Evolutionary conservation across 2,113 vertebrate species (phyloP).

Genomic region (Porphyrio hochstetteri): DNA sequence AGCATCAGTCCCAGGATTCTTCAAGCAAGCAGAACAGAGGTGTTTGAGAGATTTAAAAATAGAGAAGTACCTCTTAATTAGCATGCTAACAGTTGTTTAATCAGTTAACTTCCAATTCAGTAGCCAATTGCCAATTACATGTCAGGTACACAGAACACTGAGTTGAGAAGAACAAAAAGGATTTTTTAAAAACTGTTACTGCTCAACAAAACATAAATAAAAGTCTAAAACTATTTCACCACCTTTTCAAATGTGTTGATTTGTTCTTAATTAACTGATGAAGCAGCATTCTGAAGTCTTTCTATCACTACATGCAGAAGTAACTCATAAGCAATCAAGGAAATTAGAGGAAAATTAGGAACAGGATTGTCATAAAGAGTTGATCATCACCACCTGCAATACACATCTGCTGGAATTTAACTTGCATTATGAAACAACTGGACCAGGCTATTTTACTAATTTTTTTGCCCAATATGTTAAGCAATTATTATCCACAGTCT

Average conservation of each 20-base stretch:
- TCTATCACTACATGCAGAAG: constrained; percentile 60
- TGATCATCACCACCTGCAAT: constrained; percentile 69
- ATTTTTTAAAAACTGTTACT: not conserved
- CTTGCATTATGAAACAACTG: not conserved
- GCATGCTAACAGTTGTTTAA: not conserved
- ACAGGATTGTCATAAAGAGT: constrained; percentile 41
- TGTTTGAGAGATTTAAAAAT: not conserved
- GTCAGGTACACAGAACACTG: not conserved
- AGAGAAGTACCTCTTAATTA: not conserved
- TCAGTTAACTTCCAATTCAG: not conserved
- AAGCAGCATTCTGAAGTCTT: constrained; percentile 62
- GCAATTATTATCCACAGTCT: not conserved
- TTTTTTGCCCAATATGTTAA: not conserved
- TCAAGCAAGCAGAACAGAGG: constrained; percentile 1
- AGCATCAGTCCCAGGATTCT: constrained; percentile 10
- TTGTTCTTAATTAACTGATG: constrained; percentile 75
- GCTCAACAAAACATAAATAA: not conserved
- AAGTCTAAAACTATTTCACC: constrained; percentile 19
- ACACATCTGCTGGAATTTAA: constrained; percentile 64
- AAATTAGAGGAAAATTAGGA: constrained; percentile 74
- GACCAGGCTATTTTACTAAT: not conserved
- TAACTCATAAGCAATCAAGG: constrained; percentile 74
- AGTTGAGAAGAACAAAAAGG: constrained; percentile 6
- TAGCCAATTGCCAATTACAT: not conserved
- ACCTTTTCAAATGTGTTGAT: constrained; percentile 58